These are phyloP conservation scores for Gymnothorax reevesii DNA, from an alignment of 2,797 vertebrate genomes.

Conservation along the genomic window DNA sequence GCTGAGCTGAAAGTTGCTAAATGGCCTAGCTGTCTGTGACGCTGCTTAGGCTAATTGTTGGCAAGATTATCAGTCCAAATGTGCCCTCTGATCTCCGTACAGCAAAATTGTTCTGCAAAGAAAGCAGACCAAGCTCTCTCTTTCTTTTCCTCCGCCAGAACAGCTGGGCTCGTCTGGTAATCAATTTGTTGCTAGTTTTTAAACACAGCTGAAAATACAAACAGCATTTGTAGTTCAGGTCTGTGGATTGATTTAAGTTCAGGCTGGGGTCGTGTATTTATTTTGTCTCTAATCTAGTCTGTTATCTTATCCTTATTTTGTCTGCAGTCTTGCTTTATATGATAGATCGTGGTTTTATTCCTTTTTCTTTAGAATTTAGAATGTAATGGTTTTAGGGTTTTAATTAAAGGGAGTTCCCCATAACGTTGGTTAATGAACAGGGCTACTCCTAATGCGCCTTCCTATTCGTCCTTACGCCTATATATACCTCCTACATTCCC, in stretches of 20 bases:
- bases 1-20: not conserved
- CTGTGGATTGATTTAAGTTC: not conserved
- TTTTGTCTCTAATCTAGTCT: too few species aligned
- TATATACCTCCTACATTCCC: too few species aligned
- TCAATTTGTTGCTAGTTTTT: not conserved
- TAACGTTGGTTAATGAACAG: too few species aligned
- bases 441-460: too few species aligned
- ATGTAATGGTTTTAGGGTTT: too few species aligned
- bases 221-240: not conserved
- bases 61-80: not conserved
- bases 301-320: too few species aligned
- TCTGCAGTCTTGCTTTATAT: too few species aligned
- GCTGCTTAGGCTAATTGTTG: not conserved
- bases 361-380: too few species aligned
- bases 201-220: not conserved
- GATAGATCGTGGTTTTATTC: too few species aligned
- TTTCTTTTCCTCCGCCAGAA: not conserved
- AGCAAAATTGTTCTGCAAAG: not conserved
- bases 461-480: too few species aligned
- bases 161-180: not conserved
- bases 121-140: not conserved
- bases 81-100: not conserved
- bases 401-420: too few species aligned
- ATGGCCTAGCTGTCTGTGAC: not conserved
- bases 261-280: too few species aligned